Percentiles rank a stretch among this genome's conserved stretches.
phyloP scores from a whole-genome alignment of 2,797 vertebrate genomes.

The Rhinogobio ventralis region DNA sequence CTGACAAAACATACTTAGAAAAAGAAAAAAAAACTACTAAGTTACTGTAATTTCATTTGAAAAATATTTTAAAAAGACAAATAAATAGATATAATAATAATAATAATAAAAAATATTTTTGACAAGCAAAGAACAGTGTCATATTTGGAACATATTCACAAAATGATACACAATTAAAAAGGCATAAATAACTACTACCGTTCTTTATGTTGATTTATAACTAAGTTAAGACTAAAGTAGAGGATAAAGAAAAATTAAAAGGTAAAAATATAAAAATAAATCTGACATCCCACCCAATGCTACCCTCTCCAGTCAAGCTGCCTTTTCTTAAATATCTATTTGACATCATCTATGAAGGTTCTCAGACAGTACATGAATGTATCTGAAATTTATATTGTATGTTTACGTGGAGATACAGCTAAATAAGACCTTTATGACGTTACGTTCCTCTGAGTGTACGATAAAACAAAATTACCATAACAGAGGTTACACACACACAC shows the following conservation, averaged over 20 bases:
- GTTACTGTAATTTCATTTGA: background rate
- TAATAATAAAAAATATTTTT: slow-evolving; percentile 10
- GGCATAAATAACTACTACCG: background rate
- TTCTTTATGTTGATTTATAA: background rate
- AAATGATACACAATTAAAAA: slow-evolving; percentile 14
- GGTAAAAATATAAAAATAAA: background rate
- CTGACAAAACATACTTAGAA: background rate
- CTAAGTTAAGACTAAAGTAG: background rate
- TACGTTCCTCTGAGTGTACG: slow-evolving; percentile 7
- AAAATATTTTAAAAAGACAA: background rate
- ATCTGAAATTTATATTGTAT: background rate
- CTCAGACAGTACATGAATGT: background rate
- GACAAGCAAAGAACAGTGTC: slow-evolving; percentile 9
- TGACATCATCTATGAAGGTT: slow-evolving; percentile 25
- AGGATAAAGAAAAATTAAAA: background rate
- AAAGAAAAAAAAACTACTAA: background rate
- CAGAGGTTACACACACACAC: background rate
- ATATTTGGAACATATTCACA: background rate
- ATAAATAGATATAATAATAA: slow-evolving; percentile 21
- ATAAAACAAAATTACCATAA: background rate
- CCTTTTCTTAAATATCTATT: slow-evolving; percentile 18
- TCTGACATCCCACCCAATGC: background rate
- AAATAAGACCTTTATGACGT: slow-evolving; percentile 17
- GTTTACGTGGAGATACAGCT: background rate
- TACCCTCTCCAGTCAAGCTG: slow-evolving; percentile 13